Evolutionary conservation across 2,797 vertebrate species (phyloP).

Genomic region (Trachops cirrhosus): DNA sequence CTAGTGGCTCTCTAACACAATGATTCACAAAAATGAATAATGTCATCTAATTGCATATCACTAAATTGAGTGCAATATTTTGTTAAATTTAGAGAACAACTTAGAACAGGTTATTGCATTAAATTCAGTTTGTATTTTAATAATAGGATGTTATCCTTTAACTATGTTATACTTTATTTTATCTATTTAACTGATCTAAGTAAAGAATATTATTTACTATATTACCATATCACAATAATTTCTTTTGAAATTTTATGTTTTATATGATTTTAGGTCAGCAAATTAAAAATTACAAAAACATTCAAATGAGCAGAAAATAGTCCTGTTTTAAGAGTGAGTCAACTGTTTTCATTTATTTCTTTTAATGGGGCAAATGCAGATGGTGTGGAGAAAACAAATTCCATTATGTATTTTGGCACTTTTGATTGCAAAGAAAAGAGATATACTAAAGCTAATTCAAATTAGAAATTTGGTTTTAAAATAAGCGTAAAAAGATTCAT

Average conservation of each 20-base stretch:
- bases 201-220: neutral
- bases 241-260: neutral
- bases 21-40: neutral
- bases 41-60: neutral
- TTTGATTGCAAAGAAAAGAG: neutral
- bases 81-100: neutral
- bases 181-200: neutral
- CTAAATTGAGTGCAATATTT: neutral
- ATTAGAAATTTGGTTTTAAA: neutral
- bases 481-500: neutral
- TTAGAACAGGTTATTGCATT: neutral
- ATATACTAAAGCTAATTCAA: neutral
- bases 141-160: neutral
- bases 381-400: neutral
- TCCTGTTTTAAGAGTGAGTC: neutral
- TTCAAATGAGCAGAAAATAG: neutral
- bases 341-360: neutral
- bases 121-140: constrained; percentile 26
- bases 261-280: neutral
- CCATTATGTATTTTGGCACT: neutral
- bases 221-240: neutral
- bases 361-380: neutral
- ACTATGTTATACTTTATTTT: neutral
- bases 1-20: neutral
- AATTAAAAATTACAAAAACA: neutral